These are phyloP conservation scores for Sinocyclocheilus grahami DNA, from an alignment of 2,113 vertebrate genomes.

Conservation along the genomic window DNA sequence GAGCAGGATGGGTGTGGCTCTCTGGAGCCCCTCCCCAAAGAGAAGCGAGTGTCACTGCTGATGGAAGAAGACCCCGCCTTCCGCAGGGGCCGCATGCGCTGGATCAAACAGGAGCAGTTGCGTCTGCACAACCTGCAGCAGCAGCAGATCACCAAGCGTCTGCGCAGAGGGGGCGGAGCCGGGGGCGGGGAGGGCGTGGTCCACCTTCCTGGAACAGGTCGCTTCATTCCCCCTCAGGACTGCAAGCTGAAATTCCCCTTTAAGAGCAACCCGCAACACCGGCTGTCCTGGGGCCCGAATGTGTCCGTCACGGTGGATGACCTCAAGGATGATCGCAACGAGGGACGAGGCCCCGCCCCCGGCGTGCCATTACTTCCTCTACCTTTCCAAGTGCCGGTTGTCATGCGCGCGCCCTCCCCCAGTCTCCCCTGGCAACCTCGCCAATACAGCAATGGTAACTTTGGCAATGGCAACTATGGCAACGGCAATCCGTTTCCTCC, in stretches of 20 bases:
- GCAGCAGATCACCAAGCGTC: slow-evolving; percentile 77
- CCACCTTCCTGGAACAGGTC: slow-evolving; percentile 80
- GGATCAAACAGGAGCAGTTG: slow-evolving; percentile 87
- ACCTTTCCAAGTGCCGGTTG: slow-evolving; percentile 60
- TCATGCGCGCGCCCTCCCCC: slow-evolving; percentile 71
- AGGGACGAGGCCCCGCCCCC: background rate
- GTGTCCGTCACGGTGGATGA: slow-evolving; percentile 34
- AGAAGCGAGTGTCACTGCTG: slow-evolving; percentile 75
- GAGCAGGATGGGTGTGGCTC: slow-evolving; percentile 40
- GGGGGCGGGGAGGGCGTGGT: slow-evolving; percentile 58
- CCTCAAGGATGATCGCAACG: background rate
- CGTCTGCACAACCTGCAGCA: slow-evolving; percentile 84
- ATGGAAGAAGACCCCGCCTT: slow-evolving; percentile 89
- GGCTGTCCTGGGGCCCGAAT: slow-evolving; percentile 82
- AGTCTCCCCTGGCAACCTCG: slow-evolving; percentile 66
- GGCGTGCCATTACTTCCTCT: slow-evolving; percentile 59
- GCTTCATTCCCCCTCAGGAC: slow-evolving; percentile 82
- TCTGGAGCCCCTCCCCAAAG: slow-evolving; percentile 55
- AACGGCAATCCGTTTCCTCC: slow-evolving; percentile 45
- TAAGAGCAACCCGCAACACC: slow-evolving; percentile 89
- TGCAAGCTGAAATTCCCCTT: slow-evolving; percentile 92
- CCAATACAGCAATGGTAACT: slow-evolving; percentile 60
- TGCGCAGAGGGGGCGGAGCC: slow-evolving; percentile 61
- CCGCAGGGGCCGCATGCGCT: slow-evolving; percentile 85
- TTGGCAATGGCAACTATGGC: background rate